These are phyloP conservation scores for Gobio gobio DNA, from an alignment of 2,113 vertebrate species.

Conservation along the genomic window DNA sequence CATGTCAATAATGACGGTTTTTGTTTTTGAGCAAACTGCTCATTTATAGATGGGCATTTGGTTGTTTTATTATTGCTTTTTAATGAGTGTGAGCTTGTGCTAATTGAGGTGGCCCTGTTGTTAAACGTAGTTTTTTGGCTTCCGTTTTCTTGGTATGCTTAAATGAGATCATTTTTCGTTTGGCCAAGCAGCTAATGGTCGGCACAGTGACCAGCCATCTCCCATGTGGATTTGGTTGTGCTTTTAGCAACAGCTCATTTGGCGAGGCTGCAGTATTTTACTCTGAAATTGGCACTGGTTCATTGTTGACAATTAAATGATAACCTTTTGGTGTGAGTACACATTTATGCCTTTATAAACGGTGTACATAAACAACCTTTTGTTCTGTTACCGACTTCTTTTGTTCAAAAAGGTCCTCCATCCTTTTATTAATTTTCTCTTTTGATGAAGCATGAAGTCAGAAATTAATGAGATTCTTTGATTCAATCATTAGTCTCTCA, in stretches of 20 bases:
- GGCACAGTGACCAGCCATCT: background rate
- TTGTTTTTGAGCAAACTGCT: background rate
- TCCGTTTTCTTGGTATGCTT: background rate
- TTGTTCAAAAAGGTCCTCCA: background rate
- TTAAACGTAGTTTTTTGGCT: conserved; percentile 6
- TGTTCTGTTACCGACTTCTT: background rate
- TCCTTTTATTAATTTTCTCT: conserved; percentile 5
- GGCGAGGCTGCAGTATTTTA: conserved; percentile 13
- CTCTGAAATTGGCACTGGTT: conserved; percentile 6
- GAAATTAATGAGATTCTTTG: background rate
- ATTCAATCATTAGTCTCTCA: background rate
- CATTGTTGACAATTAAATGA: background rate
- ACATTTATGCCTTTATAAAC: conserved; percentile 2
- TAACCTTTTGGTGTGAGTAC: background rate
- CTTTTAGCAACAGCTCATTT: conserved; percentile 32
- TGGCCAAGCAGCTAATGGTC: conserved; percentile 22
- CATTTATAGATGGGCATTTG: background rate
- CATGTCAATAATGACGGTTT: background rate
- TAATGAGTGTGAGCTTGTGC: background rate
- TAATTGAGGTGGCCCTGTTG: background rate
- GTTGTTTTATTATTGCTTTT: background rate
- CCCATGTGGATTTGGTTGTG: background rate
- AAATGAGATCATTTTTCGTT: background rate
- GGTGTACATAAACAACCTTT: background rate
- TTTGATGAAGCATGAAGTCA: conserved; percentile 6